Evolutionary conservation across 2,113 vertebrate species (phyloP).

Genomic region (Cochlearius cochlearius): DNA sequence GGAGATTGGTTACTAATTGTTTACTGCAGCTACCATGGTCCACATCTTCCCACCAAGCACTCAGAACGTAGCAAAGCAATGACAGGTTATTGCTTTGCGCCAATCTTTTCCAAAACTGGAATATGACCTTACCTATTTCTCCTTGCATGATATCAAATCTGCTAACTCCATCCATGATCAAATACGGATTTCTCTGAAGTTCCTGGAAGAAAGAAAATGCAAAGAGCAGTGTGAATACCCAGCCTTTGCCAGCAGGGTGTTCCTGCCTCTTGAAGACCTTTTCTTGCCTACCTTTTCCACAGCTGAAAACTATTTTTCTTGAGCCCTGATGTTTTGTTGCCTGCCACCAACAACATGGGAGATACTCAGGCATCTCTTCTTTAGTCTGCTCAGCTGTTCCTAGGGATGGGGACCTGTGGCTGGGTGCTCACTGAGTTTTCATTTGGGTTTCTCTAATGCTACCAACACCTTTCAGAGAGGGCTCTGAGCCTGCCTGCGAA

Average conservation of each 20-base stretch:
- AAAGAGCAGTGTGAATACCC: background rate
- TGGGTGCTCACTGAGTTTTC: background rate
- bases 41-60: background rate
- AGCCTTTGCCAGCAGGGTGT: background rate
- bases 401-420: background rate
- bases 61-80: background rate
- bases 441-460: background rate
- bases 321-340: background rate
- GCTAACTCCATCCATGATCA: conserved; percentile 69
- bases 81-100: background rate
- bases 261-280: background rate
- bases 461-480: background rate
- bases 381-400: background rate
- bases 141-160: conserved; percentile 79
- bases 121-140: conserved; percentile 58
- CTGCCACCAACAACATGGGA: background rate
- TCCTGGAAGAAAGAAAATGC: conserved; percentile 60
- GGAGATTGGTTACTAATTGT: background rate
- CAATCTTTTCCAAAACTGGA: background rate
- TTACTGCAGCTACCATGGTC: background rate
- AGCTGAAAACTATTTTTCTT: background rate
- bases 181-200: conserved; percentile 16
- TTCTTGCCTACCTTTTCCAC: background rate
- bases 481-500: background rate
- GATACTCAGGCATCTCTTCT: background rate